Conservation (phyloP, 2,797 vertebrate species). For the Scolopax bukidnonensis region DNA sequence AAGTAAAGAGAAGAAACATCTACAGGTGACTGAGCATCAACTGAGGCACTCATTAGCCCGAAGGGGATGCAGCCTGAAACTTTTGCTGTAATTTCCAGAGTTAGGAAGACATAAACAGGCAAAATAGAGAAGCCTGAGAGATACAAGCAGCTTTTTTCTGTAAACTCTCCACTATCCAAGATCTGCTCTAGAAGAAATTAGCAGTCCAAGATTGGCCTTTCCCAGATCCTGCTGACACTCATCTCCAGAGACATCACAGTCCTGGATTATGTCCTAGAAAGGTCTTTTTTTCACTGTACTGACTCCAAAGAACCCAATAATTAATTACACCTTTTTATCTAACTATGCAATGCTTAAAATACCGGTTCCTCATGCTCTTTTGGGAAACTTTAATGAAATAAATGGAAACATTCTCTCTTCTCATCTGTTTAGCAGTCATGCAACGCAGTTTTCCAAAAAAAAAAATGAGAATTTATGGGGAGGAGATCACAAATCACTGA, state of each 20-base stretch:
- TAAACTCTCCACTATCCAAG: not conserved
- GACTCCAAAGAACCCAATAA: not conserved
- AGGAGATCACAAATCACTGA: not conserved
- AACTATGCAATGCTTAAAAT: not conserved
- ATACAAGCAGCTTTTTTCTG: not conserved
- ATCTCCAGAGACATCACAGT: not conserved
- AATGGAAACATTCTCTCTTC: not conserved
- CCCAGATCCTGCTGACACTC: not conserved
- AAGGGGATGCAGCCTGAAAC: not conserved
- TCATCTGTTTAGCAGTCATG: not conserved
- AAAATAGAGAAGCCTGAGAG: not conserved
- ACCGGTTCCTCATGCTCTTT: not conserved
- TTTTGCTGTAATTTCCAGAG: not conserved
- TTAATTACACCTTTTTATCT: not conserved
- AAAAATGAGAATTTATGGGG: not conserved
- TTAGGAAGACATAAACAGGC: not conserved
- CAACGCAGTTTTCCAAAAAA: not conserved
- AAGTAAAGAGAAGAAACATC: not conserved
- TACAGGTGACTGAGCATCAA: not conserved
- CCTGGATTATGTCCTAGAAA: not conserved
- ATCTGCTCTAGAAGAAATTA: not conserved
- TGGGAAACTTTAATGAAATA: not conserved
- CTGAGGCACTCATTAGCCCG: not conserved
- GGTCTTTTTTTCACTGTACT: not conserved
- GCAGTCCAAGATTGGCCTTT: not conserved